A percentile compares a stretch with the other conserved stretches of the same genome.
Conservation (phyloP, 1,140 invertebrate species). For the Wiebesia pumilae region DNA sequence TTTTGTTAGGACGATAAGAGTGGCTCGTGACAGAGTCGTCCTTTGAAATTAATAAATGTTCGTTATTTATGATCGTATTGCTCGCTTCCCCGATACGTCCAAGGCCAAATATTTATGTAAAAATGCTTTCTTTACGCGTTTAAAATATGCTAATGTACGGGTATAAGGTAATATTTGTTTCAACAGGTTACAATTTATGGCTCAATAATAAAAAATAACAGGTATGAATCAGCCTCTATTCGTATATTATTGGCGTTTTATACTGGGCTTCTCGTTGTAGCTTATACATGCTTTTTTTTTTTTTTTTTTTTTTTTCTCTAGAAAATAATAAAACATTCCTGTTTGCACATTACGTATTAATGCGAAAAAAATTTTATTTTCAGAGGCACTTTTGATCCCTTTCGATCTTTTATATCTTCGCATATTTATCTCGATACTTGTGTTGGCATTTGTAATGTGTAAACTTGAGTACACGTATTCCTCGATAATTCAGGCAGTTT, state of each 20-base stretch:
- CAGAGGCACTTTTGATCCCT: too few relatives aligned
- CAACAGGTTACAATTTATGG: background rate
- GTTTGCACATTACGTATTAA: background rate
- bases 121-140: background rate
- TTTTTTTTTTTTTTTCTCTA: too few relatives aligned
- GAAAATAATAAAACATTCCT: background rate
- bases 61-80: background rate
- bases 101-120: background rate
- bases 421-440: too few relatives aligned
- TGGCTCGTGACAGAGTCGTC: background rate
- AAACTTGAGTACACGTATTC: too few relatives aligned
- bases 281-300: too few relatives aligned
- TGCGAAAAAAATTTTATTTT: too few relatives aligned
- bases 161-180: background rate
- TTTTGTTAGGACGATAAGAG: too few relatives aligned
- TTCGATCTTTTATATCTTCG: too few relatives aligned
- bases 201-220: background rate
- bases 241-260: background rate
- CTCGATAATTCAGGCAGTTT: too few relatives aligned
- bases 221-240: background rate
- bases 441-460: too few relatives aligned
- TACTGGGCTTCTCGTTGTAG: too few relatives aligned
- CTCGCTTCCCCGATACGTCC: background rate
- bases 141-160: background rate
- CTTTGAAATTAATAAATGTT: background rate